Conservation (phyloP, 2,888 invertebrate species). For the Acheta domesticus region DNA sequence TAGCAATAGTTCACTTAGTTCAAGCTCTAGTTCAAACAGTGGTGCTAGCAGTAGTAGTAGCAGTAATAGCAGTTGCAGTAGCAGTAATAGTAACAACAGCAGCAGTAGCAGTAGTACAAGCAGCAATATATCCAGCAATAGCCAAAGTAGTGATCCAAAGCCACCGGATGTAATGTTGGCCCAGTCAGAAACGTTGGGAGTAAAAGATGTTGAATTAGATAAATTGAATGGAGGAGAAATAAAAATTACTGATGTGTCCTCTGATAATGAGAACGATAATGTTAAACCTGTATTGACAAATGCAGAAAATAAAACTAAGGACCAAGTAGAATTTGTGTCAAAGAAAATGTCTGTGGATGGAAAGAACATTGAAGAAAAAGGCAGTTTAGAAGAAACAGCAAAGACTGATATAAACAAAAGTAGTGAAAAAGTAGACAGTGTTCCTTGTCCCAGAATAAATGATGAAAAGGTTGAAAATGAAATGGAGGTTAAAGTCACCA, state of each 20-base stretch:
- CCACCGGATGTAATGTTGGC: too few species aligned
- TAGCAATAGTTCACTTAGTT: not conserved
- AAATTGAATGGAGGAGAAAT: too few species aligned
- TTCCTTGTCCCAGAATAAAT: constrained; percentile 34
- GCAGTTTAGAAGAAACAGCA: not conserved
- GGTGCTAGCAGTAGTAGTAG: not conserved
- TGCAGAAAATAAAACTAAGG: too few species aligned
- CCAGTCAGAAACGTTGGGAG: too few species aligned
- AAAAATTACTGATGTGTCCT: too few species aligned
- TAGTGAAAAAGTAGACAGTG: constrained; percentile 19
- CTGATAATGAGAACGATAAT: not conserved
- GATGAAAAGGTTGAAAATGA: constrained; percentile 23
- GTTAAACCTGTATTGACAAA: not conserved
- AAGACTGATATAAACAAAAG: not conserved
- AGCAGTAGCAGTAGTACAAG: not conserved
- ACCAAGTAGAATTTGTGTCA: too few species aligned
- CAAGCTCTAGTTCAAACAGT: not conserved
- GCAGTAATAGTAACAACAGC: constrained; percentile 4
- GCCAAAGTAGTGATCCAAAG: too few species aligned
- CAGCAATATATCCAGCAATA: too few species aligned
- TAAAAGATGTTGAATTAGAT: too few species aligned
- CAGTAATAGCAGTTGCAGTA: not conserved
- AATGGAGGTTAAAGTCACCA: constrained; percentile 39
- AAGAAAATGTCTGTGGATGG: too few species aligned
- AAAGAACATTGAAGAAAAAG: not conserved